phyloP scores from a whole-genome alignment of 2,797 vertebrate species.

The Coreius guichenoti region DNA sequence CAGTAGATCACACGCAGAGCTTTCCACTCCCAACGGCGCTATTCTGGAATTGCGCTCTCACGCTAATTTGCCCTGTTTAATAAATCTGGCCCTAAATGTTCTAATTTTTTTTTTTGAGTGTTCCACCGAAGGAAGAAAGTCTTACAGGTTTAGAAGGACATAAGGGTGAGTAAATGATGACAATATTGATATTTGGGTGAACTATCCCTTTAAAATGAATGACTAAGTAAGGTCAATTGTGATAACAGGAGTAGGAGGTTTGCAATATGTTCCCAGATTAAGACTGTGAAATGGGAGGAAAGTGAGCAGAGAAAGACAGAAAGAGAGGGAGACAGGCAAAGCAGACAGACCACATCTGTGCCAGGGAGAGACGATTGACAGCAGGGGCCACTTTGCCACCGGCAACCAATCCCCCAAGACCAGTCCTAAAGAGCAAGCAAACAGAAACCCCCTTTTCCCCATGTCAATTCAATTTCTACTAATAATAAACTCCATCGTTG shows the following conservation, averaged over 20 bases:
- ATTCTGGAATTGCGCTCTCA: too few species aligned
- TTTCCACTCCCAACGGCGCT: too few species aligned
- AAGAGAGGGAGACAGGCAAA: constrained; percentile 47
- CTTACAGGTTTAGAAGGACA: neutral
- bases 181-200: neutral
- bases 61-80: too few species aligned
- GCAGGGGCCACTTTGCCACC: constrained; percentile 67
- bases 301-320: constrained; percentile 57
- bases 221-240: neutral
- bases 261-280: constrained; percentile 62
- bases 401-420: constrained; percentile 68
- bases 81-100: neutral
- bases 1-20: too few species aligned
- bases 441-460: constrained; percentile 57
- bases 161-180: neutral
- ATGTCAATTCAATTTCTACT: constrained; percentile 52
- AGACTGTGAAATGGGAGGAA: constrained; percentile 72
- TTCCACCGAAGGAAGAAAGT: neutral
- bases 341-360: constrained; percentile 56
- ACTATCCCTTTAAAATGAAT: constrained; percentile 63
- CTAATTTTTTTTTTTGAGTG: neutral
- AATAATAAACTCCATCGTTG: constrained; percentile 28
- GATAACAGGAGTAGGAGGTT: constrained; percentile 15
- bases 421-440: constrained; percentile 67
- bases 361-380: constrained; percentile 70